A percentile compares a stretch with the other conserved stretches of the same genome.
Evolutionary conservation across 1,140 invertebrate species (phyloP).

Genomic region (Lordiphosa collinella): DNA sequence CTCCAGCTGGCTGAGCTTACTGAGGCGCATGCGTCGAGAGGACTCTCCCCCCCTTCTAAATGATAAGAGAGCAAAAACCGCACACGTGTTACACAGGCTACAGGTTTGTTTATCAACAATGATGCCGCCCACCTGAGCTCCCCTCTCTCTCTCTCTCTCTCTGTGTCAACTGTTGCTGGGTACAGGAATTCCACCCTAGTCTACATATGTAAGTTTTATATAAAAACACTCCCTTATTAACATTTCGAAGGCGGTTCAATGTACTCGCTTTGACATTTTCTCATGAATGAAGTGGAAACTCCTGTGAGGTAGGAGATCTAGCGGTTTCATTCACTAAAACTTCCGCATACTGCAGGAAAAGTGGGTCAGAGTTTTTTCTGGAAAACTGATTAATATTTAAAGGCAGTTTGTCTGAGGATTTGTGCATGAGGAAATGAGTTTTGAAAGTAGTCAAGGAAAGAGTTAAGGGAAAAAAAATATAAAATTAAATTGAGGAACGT

Average conservation of each 20-base stretch:
- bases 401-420: background rate
- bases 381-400: slow-evolving; percentile 37
- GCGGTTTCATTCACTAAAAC: slow-evolving; percentile 48
- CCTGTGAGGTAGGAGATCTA: background rate
- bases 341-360: slow-evolving; percentile 49
- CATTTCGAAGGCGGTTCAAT: slow-evolving; percentile 57
- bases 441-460: background rate
- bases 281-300: slow-evolving; percentile 56
- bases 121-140: slow-evolving; percentile 49
- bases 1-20: slow-evolving; percentile 36
- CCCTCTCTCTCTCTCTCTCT: background rate
- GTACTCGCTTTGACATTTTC: slow-evolving; percentile 51
- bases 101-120: slow-evolving; percentile 74
- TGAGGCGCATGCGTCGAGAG: slow-evolving; percentile 34
- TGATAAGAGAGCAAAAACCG: slow-evolving; percentile 4
- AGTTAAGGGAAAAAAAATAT: no score
- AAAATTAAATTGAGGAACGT: no score
- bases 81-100: slow-evolving; percentile 62
- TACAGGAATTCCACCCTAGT: background rate
- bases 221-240: slow-evolving; percentile 53
- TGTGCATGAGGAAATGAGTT: background rate
- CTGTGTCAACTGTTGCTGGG: slow-evolving; percentile 23
- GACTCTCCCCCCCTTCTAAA: slow-evolving; percentile 1
- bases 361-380: slow-evolving; percentile 44
- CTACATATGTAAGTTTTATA: slow-evolving; percentile 1